Evolutionary conservation across 1,140 invertebrate genomes (phyloP).

Genomic region (Antheraea pernyi): DNA sequence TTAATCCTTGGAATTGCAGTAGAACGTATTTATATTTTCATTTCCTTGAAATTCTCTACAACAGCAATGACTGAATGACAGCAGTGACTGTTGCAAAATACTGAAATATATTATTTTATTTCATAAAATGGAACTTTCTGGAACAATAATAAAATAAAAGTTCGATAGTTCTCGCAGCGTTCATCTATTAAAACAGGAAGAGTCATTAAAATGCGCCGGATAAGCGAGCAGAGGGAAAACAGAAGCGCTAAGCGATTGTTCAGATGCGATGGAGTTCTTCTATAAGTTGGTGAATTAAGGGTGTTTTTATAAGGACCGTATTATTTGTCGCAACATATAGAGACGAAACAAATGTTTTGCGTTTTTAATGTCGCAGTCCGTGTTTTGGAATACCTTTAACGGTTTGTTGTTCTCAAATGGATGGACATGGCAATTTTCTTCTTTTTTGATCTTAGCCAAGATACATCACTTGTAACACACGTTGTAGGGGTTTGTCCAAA

Average conservation of each 20-base stretch:
- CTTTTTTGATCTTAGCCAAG: no score
- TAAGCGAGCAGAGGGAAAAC: conserved; percentile 10
- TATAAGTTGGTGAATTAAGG: conserved; percentile 19
- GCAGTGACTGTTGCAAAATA: no score
- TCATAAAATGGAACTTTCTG: not conserved
- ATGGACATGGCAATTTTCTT: no score
- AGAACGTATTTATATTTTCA: no score
- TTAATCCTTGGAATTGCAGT: no score
- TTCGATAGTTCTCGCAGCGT: not conserved
- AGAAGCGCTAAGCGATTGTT: conserved; percentile 16
- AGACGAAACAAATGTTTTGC: not conserved
- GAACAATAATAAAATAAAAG: not conserved
- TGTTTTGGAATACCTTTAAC: no score
- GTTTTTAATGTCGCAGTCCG: no score
- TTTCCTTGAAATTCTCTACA: not conserved
- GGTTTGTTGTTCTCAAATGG: no score
- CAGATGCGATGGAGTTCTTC: conserved; percentile 10
- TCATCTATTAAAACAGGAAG: conserved; percentile 18
- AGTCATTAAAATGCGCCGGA: conserved; percentile 22
- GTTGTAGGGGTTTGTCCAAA: no score
- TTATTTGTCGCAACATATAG: not conserved
- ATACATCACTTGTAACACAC: no score
- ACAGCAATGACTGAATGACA: no score
- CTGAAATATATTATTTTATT: not conserved
- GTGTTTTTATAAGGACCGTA: not conserved